Conservation (phyloP, 2,113 vertebrate species). For the Saccopteryx leptura region DNA sequence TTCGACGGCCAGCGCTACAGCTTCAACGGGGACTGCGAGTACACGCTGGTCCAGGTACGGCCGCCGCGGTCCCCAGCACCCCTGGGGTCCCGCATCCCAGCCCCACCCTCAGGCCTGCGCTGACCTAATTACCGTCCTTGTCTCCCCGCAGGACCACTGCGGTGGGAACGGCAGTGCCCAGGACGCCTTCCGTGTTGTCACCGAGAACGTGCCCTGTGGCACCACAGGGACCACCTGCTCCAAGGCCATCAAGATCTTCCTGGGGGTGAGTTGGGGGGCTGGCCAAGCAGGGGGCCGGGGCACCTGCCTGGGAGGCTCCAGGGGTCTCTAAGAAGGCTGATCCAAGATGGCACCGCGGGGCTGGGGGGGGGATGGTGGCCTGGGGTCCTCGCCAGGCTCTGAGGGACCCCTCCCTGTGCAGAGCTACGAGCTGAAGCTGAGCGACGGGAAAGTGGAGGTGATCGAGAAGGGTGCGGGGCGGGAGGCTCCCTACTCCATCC, state of each 20-base stretch:
- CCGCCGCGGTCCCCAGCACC: fast-evolving
- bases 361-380: fast-evolving
- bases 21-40: conserved; percentile 96
- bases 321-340: background rate
- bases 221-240: conserved; percentile 96
- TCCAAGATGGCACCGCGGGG: too few species aligned
- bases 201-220: conserved; percentile 96
- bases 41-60: conserved; percentile 94
- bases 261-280: conserved; percentile 88
- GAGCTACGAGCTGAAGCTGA: conserved; percentile 93
- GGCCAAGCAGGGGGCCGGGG: fast-evolving
- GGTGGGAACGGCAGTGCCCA: conserved; percentile 74
- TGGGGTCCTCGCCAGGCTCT: background rate
- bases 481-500: conserved; percentile 88
- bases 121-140: background rate
- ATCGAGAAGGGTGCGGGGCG: conserved; percentile 85
- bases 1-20: conserved; percentile 96
- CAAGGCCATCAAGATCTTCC: conserved; percentile 95
- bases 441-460: conserved; percentile 90
- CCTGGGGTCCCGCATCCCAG: fast-evolving
- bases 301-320: background rate
- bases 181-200: conserved; percentile 93
- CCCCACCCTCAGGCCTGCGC: fast-evolving
- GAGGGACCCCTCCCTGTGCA: conserved; percentile 67
- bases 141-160: conserved; percentile 91